A percentile compares a stretch with the other conserved stretches of the same genome.
Conservation (phyloP, 1,140 invertebrate species). For the Diorhabda carinulata region DNA sequence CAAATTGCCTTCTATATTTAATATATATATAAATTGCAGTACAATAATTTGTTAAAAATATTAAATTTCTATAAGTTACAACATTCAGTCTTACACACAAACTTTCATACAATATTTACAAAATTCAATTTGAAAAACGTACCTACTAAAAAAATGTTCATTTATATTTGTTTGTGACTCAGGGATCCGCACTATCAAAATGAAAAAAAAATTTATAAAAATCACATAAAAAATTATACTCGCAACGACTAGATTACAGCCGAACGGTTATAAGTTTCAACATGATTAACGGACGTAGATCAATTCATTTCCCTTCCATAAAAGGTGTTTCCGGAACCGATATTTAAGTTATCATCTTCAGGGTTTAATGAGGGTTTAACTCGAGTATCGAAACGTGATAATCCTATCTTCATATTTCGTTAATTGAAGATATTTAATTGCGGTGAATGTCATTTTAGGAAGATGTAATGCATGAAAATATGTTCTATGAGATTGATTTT, state of each 20-base stretch:
- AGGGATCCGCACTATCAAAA: constrained; percentile 10
- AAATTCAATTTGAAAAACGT: constrained; percentile 33
- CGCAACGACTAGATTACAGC: constrained; percentile 27
- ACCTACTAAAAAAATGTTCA: constrained; percentile 29
- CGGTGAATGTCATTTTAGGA: neutral
- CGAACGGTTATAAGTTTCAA: constrained; percentile 29
- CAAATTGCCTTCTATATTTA: constrained; percentile 4
- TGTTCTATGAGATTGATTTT: constrained; percentile 12
- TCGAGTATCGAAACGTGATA: too few relatives aligned
- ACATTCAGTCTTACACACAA: constrained; percentile 26
- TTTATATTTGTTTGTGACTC: constrained; percentile 23
- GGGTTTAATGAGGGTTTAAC: too few relatives aligned
- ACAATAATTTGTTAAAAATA: constrained; percentile 27
- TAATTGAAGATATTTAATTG: too few relatives aligned
- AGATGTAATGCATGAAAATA: constrained; percentile 21
- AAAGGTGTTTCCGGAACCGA: too few relatives aligned
- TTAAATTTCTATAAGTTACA: constrained; percentile 26
- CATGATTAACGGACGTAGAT: constrained; percentile 11
- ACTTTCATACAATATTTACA: constrained; percentile 40
- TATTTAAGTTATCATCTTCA: too few relatives aligned
- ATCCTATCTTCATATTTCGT: too few relatives aligned
- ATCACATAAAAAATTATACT: constrained; percentile 36
- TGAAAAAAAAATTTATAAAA: constrained; percentile 27
- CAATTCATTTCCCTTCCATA: too few relatives aligned
- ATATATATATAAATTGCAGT: constrained; percentile 9